Base-by-base conservation (phyloP, 1,140 invertebrate genomes). In the Cotesia vestalis region DNA sequence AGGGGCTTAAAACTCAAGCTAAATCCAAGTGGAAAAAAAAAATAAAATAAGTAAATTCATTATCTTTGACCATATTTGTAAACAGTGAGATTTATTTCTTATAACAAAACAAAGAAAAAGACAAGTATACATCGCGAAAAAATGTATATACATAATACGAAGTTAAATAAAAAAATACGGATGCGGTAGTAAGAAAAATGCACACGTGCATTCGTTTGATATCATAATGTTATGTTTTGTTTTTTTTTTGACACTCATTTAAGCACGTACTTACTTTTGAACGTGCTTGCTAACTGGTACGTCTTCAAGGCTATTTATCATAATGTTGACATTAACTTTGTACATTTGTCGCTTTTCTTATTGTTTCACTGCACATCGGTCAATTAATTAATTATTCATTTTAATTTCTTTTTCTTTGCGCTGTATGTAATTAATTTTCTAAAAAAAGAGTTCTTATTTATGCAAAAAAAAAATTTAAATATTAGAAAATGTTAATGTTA, bases 271-370 rank as follows among this genome's bases (percentile, higher is more conserved):
- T 14, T 59, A 46, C 52, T 9, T 69, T 66, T 71, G 74, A 76
- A 84, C 82, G 83, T 84, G 83, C 79, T 74, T 57, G 66, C 66
- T 73, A 68, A 71, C 73, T 72, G 78, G 73, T 73, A 71, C 40
- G 57, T 66, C 72, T 66, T 75, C 81, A 83, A 84, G 81, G 81
- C 53, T 70, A 34, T 51, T 17, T 55, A 55, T 14, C 78, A 77
- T 62, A 74, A 74, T 83, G 83, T 83, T 84, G 79, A 82, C 79
- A 80, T 80, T 77, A 78, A 60, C n/a, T 36, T 34, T 34, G 35
- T 57, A 57, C 51, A 27, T 46, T 63, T n/a, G 5, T 12, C 9
- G 34, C 62, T 36, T 36, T 27, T 64, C 14, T 12, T 12, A 51
- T 40, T 67, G 12, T 35, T 38, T 12, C 6, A 46, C 12, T 3